Evolutionary conservation across 2,888 invertebrate genomes (phyloP).

Genomic region (Caenorhabditis japonica): DNA sequence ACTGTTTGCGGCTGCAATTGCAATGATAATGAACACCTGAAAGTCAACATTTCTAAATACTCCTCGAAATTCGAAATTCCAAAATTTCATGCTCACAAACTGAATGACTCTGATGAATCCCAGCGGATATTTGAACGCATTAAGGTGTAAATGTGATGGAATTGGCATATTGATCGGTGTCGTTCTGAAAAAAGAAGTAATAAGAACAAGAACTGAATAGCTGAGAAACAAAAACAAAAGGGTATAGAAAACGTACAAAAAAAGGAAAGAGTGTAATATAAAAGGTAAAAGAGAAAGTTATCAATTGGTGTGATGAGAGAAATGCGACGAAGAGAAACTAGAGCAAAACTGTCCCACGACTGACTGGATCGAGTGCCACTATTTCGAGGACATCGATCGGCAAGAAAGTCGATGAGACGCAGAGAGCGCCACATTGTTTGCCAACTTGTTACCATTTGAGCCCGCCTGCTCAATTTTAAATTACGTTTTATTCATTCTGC

Average conservation of each 20-base stretch:
- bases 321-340: slow-evolving; percentile 18
- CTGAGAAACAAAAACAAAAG: slow-evolving; percentile 26
- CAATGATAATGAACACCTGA: slow-evolving; percentile 72
- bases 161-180: slow-evolving; percentile 18
- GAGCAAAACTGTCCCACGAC: slow-evolving; percentile 13
- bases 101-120: slow-evolving; percentile 74
- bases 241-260: no score
- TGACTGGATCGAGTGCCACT: slow-evolving; percentile 38
- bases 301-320: slow-evolving; percentile 9
- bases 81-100: slow-evolving; percentile 60
- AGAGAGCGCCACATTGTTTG: slow-evolving; percentile 40
- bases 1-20: slow-evolving; percentile 69
- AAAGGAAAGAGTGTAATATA: slow-evolving; percentile 17
- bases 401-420: slow-evolving; percentile 30
- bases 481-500: slow-evolving; percentile 47
- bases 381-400: slow-evolving; percentile 44
- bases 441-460: slow-evolving; percentile 27
- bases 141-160: slow-evolving; percentile 38
- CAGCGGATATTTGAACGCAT: slow-evolving; percentile 73
- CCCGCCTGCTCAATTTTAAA: slow-evolving; percentile 15
- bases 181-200: neutral
- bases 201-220: no score
- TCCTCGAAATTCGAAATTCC: neutral
- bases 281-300: slow-evolving; percentile 17
- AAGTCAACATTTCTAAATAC: slow-evolving; percentile 10